Evolutionary conservation across 2,888 invertebrate genomes (phyloP), one percentile per base, ranked within the genome.

Genomic region (Stratiomys singularior): DNA sequence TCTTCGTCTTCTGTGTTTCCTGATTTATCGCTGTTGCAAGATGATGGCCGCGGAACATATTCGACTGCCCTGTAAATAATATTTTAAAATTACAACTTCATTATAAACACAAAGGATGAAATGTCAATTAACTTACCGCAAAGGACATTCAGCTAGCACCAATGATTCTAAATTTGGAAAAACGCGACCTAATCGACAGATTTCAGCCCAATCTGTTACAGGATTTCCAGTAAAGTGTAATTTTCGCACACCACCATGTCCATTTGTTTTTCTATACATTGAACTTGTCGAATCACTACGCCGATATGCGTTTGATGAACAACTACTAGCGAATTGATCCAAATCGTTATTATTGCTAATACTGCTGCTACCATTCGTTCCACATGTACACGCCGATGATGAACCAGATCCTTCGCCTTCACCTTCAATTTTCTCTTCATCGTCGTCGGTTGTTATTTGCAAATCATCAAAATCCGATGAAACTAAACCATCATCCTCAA

Each of bases 141-240:
- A 90, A 37, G 95, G 94, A 85, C 96, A 96, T 82, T 96, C 94
- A 74, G 96, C 96, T 72, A 97, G 89, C 76, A 97, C 92, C 80
- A 98, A 88, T 1, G 93, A 93, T 86, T 96, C 94, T 82, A 98
- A 87, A 84, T 91, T 92, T 0, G 97, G 97, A 86, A 97, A 97
- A 4, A 93, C 91, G 82, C 92, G 91, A 1, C 97, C 97, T 77
- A 98, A 87, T 83, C 95, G 94, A 46, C 92, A 91, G 76, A 97
- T 91, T 85, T 96, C 95, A 80, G 88, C 88, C 97, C 97, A 97
- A 82, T 91, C 90, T 81, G 91, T 90, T n/a, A 97, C 90, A 0
- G 92, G 94, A 87, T 97, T 97, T 46, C 94, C 94, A 80, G 94
- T 96, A 83, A 97, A 94, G 86, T 96, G 95, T 21, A 98, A 89